These are phyloP conservation scores for Meandrina meandrites DNA, from an alignment of 92 coral and sea anemone genomes.

Conservation along the genomic window DNA sequence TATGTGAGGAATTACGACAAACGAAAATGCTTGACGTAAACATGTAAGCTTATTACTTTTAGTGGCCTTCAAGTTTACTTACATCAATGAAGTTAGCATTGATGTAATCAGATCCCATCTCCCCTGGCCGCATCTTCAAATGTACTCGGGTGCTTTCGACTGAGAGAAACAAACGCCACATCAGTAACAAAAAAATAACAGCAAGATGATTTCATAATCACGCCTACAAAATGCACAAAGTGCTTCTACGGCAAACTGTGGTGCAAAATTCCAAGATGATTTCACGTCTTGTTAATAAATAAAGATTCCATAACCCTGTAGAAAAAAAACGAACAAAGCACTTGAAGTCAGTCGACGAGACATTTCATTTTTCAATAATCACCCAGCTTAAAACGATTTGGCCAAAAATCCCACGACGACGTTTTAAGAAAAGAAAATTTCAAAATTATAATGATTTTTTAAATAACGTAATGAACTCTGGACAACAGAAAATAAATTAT, in stretches of 20 bases:
- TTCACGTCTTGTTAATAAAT: neutral
- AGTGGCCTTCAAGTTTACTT: slow-evolving; percentile 38
- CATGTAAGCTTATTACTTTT: too few species aligned
- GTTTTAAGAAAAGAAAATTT: neutral
- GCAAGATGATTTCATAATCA: neutral
- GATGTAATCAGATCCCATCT: slow-evolving; percentile 92
- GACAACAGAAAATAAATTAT: neutral
- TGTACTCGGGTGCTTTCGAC: slow-evolving; percentile 91
- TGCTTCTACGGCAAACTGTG: neutral
- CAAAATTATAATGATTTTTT: neutral
- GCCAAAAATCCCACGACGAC: neutral
- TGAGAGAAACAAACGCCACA: slow-evolving; percentile 22
- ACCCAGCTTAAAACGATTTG: too few species aligned
- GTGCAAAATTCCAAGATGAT: neutral
- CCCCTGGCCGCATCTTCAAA: slow-evolving; percentile 89
- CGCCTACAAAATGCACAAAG: neutral
- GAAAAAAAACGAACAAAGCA: too few species aligned
- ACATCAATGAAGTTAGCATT: slow-evolving; percentile 95
- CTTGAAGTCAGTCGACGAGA: too few species aligned
- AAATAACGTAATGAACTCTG: neutral
- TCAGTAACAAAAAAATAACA: neutral
- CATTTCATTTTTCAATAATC: too few species aligned
- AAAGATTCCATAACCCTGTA: neutral
- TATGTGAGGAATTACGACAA: neutral
- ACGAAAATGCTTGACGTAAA: too few species aligned